A percentile compares a stretch with the other conserved stretches of the same genome.
Conservation (phyloP, 2,888 invertebrate genomes). For the Labia minor region DNA sequence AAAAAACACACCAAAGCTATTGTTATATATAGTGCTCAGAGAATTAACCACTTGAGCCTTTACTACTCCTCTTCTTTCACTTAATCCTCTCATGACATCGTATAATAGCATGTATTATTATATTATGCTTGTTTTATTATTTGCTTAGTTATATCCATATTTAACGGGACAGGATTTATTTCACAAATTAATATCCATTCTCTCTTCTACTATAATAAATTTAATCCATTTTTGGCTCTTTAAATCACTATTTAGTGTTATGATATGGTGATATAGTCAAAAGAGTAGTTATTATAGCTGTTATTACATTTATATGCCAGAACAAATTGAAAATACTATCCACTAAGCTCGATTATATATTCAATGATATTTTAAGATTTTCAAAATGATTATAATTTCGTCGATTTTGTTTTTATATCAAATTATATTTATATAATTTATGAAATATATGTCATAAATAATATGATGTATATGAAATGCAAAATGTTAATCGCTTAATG, state of each 20-base stretch:
- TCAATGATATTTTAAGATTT: too few relatives aligned
- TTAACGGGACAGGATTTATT: neutral
- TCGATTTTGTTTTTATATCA: too few relatives aligned
- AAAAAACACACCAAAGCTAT: too few relatives aligned
- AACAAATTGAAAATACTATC: too few relatives aligned
- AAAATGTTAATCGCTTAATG: too few relatives aligned
- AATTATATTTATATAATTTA: too few relatives aligned
- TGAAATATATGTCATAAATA: too few relatives aligned
- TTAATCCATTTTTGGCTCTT: neutral
- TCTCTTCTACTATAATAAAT: neutral
- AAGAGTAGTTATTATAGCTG: neutral
- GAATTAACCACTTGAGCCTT: neutral
- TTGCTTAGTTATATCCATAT: neutral
- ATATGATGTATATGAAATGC: too few relatives aligned
- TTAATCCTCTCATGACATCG: neutral
- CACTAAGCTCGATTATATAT: too few relatives aligned
- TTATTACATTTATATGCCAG: too few relatives aligned
- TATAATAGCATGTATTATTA: neutral
- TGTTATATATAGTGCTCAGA: too few relatives aligned
- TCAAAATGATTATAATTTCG: too few relatives aligned
- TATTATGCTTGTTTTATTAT: neutral
- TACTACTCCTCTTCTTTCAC: neutral
- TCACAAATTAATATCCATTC: constrained; percentile 7
- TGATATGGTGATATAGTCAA: neutral
- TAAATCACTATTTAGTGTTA: constrained; percentile 1